phyloP scores from a whole-genome alignment of 2,888 invertebrate species.

The Cantharis rustica region DNA sequence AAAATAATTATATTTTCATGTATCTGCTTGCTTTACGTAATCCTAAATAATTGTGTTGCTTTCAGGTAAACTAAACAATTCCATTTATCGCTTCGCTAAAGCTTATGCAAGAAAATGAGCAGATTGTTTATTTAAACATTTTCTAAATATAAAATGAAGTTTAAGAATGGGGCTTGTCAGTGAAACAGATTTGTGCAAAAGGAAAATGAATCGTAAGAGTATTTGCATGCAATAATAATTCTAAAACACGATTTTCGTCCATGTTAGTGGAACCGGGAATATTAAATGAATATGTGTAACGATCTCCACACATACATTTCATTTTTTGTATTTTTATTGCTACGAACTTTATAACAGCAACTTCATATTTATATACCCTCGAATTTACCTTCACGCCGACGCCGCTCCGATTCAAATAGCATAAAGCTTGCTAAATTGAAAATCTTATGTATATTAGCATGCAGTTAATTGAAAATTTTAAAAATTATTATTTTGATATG shows the following conservation, averaged over 20 bases:
- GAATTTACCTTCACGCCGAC: background rate
- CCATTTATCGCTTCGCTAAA: background rate
- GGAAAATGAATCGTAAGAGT: background rate
- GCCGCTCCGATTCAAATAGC: background rate
- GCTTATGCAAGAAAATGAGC: background rate
- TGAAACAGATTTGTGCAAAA: background rate
- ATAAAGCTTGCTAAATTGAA: background rate
- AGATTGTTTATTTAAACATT: background rate
- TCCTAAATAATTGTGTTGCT: background rate
- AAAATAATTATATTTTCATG: background rate
- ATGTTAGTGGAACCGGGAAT: background rate
- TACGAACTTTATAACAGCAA: background rate
- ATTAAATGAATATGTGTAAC: background rate
- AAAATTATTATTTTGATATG: background rate
- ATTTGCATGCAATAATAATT: background rate
- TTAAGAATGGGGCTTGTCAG: background rate
- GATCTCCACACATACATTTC: background rate
- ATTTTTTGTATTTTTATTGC: background rate
- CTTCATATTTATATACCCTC: background rate
- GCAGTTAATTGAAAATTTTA: background rate
- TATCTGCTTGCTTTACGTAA: background rate
- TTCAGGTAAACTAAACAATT: background rate
- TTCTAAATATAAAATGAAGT: background rate
- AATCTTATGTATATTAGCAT: background rate
- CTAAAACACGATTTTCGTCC: background rate